Percentiles rank a stretch among this genome's conserved stretches.
phyloP scores from a whole-genome alignment of 2,888 invertebrate genomes.

The Artemia sp. region DNA sequence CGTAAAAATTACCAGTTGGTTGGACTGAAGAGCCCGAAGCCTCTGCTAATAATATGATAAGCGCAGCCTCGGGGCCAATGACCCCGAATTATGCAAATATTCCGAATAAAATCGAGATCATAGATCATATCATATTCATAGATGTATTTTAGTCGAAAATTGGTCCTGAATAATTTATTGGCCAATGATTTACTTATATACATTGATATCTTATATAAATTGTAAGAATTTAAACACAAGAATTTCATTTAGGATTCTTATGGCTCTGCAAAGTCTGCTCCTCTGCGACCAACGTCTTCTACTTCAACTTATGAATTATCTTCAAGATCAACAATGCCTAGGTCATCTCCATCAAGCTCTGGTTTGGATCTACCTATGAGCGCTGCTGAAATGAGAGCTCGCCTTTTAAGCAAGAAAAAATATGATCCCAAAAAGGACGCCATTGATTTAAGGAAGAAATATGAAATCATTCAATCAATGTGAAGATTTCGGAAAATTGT shows the following conservation, averaged over 20 bases:
- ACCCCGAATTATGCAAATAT: too few relatives aligned
- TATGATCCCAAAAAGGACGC: constrained; percentile 75
- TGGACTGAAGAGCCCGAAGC: too few relatives aligned
- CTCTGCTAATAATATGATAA: too few relatives aligned
- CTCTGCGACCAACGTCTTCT: background rate
- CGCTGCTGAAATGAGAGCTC: constrained; percentile 75
- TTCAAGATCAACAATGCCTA: constrained; percentile 17
- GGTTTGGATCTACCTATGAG: constrained; percentile 65
- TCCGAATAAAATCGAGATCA: too few relatives aligned
- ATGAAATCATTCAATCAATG: constrained; percentile 81
- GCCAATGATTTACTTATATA: too few relatives aligned
- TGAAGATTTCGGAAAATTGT: constrained; percentile 30
- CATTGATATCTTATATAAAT: too few relatives aligned
- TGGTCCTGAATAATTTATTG: too few relatives aligned
- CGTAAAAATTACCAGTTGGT: too few relatives aligned
- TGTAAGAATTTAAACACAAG: too few relatives aligned
- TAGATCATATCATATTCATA: too few relatives aligned
- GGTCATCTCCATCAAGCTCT: constrained; percentile 23
- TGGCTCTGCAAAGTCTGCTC: constrained; percentile 2
- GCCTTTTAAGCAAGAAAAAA: constrained; percentile 66
- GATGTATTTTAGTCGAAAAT: too few relatives aligned
- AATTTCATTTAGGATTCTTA: background rate
- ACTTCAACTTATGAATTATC: background rate
- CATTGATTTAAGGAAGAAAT: constrained; percentile 78
- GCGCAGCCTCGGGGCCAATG: too few relatives aligned